Percentiles rank a stretch among this genome's conserved stretches.
Evolutionary conservation across 1,140 invertebrate genomes (phyloP).

Genomic region (Brachionus angularis): DNA sequence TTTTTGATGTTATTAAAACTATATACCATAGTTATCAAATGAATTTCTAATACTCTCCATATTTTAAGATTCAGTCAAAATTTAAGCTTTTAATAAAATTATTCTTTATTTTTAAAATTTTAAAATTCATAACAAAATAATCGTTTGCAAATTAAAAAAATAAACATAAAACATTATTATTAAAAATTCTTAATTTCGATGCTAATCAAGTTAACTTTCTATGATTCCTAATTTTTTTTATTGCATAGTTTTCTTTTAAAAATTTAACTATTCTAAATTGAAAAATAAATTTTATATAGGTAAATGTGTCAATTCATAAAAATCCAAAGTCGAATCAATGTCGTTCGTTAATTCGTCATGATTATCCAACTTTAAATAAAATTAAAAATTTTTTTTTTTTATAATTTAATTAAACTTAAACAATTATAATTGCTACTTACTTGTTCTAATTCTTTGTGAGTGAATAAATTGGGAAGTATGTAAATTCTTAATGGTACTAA

Average conservation of each 20-base stretch:
- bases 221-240: constrained; percentile 5
- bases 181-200: no score
- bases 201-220: no score
- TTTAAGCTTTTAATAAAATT: no score
- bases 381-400: neutral
- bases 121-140: no score
- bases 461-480: constrained; percentile 18
- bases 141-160: no score
- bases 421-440: no score
- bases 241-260: neutral
- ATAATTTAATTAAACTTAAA: neutral
- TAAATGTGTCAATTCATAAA: constrained; percentile 37
- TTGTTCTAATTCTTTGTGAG: constrained; percentile 23
- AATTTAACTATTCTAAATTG: neutral
- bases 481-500: constrained; percentile 33
- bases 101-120: no score
- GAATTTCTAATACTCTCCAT: no score
- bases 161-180: no score
- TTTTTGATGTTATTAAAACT: no score
- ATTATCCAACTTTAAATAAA: constrained; percentile 2
- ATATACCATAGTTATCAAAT: no score
- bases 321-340: constrained; percentile 17
- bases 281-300: constrained; percentile 32
- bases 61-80: no score
- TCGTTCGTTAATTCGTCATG: neutral